Conservation (phyloP, 2,797 vertebrate genomes). For the Taenioides sp. region DNA sequence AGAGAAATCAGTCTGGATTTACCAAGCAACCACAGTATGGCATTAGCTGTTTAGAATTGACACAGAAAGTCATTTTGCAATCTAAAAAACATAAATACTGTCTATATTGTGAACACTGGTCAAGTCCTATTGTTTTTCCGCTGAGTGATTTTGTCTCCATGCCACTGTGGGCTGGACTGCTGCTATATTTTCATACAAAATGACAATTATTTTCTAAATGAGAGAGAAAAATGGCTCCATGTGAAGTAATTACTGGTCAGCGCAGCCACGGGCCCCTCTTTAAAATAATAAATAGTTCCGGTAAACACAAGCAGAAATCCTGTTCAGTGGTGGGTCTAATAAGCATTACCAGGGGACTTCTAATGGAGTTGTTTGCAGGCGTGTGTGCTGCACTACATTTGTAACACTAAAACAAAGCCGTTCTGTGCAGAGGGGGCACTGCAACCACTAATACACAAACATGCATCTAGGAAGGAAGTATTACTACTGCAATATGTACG, state of each 20-base stretch:
- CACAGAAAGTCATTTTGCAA: too few species aligned
- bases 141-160: neutral
- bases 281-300: slow-evolving; percentile 52
- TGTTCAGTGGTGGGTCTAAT: slow-evolving; percentile 35
- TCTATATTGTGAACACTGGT: too few species aligned
- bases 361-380: slow-evolving; percentile 25
- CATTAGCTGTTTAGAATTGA: too few species aligned
- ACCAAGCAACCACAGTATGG: neutral
- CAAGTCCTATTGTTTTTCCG: neutral
- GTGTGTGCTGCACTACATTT: slow-evolving; percentile 39
- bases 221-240: slow-evolving; percentile 45
- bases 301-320: slow-evolving; percentile 47
- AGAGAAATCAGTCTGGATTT: too few species aligned
- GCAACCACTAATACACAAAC: slow-evolving; percentile 48
- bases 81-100: too few species aligned
- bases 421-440: slow-evolving; percentile 42
- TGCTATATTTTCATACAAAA: slow-evolving; percentile 44
- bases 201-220: slow-evolving; percentile 54
- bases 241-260: slow-evolving; percentile 56
- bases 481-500: too few species aligned
- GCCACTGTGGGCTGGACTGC: slow-evolving; percentile 8
- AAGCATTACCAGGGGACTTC: slow-evolving; percentile 31
- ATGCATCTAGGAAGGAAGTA: slow-evolving; percentile 13
- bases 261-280: slow-evolving; percentile 31
- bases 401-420: slow-evolving; percentile 28